Conservation (phyloP, 2,113 vertebrate genomes). For the Thamnaconus septentrionalis region DNA sequence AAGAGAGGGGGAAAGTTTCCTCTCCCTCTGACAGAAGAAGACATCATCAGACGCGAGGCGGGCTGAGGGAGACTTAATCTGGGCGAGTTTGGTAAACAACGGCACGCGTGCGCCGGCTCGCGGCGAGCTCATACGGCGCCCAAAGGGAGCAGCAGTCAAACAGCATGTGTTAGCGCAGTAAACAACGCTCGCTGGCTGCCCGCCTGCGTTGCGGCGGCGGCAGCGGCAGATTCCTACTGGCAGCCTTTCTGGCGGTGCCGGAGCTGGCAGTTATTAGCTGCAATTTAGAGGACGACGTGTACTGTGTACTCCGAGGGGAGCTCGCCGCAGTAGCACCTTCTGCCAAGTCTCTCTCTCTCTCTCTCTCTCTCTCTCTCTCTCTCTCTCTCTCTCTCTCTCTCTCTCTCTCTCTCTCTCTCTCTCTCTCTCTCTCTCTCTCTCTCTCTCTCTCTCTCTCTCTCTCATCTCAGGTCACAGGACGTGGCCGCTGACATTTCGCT, state of each 20-base stretch:
- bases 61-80: conserved; percentile 44
- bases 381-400: too few species aligned
- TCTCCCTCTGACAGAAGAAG: conserved; percentile 44
- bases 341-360: conserved; percentile 15
- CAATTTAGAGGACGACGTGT: conserved; percentile 61
- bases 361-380: too few species aligned
- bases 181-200: conserved; percentile 64
- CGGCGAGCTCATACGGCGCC: conserved; percentile 1
- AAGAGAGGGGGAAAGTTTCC: neutral
- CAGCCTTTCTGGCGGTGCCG: conserved; percentile 45
- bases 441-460: too few species aligned
- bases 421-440: too few species aligned
- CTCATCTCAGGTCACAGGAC: too few species aligned
- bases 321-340: conserved; percentile 47
- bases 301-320: conserved; percentile 57
- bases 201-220: conserved; percentile 51
- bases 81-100: conserved; percentile 50
- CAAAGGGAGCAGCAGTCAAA: conserved; percentile 62
- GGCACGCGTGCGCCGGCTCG: conserved; percentile 7
- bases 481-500: too few species aligned
- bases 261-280: conserved; percentile 63
- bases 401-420: too few species aligned
- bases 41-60: conserved; percentile 46
- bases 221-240: conserved; percentile 34
- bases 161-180: conserved; percentile 68